A percentile compares a stretch with the other conserved stretches of the same genome.
Conservation (phyloP, 2,113 vertebrate species). For the Theropithecus gelada region DNA sequence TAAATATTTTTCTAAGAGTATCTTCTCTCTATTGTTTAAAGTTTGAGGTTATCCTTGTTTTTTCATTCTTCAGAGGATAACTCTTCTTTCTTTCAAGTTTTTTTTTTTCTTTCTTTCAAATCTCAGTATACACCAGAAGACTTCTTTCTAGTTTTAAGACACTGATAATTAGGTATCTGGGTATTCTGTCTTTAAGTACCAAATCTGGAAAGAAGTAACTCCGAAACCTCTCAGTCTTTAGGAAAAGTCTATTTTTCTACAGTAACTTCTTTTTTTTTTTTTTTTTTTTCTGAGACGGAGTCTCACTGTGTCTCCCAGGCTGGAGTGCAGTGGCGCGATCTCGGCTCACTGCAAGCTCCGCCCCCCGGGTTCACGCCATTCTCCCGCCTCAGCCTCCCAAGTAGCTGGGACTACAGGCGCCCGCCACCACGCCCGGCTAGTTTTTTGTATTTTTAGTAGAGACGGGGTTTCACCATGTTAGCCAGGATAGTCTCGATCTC, state of each 20-base stretch:
- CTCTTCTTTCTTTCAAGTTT: slow-evolving; percentile 8
- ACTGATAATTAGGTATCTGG: background rate
- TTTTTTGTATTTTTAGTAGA: too few relatives aligned
- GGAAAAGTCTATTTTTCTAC: slow-evolving; percentile 23
- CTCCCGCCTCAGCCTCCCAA: too few relatives aligned
- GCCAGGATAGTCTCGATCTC: too few relatives aligned
- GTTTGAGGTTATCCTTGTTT: slow-evolving; percentile 3
- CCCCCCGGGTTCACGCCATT: too few relatives aligned
- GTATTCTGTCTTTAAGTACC: background rate
- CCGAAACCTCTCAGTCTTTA: background rate
- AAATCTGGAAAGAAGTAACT: slow-evolving; percentile 21
- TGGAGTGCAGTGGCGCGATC: too few relatives aligned
- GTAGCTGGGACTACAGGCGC: too few relatives aligned
- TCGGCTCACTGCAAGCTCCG: too few relatives aligned
- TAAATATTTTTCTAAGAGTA: slow-evolving; percentile 11
- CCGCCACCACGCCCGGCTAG: too few relatives aligned
- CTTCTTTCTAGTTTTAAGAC: background rate
- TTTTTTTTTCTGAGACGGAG: too few relatives aligned
- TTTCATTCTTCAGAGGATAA: background rate
- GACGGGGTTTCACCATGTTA: too few relatives aligned
- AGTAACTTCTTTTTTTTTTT: background rate
- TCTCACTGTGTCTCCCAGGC: too few relatives aligned
- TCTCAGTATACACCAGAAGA: background rate
- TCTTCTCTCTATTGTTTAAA: slow-evolving; percentile 1
- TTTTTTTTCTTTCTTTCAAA: background rate